Evolutionary conservation across 2,888 invertebrate genomes (phyloP).

Genomic region (Aphidius colemani): DNA sequence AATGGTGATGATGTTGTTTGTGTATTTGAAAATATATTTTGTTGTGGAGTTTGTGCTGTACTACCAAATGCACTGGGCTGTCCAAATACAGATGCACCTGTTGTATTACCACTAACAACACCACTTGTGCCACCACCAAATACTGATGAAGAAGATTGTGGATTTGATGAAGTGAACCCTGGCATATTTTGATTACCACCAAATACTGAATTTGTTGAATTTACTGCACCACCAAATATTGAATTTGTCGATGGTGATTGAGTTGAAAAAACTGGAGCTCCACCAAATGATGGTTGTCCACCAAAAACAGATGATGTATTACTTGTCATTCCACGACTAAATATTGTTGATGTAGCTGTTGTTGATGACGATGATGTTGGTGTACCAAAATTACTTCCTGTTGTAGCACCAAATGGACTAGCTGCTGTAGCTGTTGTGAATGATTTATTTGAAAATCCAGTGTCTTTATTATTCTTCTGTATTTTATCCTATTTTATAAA

Average conservation of each 20-base stretch:
- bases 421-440: not conserved
- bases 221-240: constrained; percentile 43
- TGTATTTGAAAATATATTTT: constrained; percentile 39
- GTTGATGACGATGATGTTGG: constrained; percentile 32
- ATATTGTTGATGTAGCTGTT: constrained; percentile 40
- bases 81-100: not conserved
- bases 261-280: constrained; percentile 40
- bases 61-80: not conserved
- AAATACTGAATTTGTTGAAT: constrained; percentile 41
- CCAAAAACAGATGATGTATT: constrained; percentile 44
- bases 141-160: not conserved
- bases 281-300: constrained; percentile 46
- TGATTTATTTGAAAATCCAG: not conserved
- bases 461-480: not conserved
- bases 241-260: constrained; percentile 35
- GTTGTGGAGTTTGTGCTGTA: constrained; percentile 3
- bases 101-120: constrained; percentile 1
- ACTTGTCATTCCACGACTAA: constrained; percentile 37
- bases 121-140: not conserved
- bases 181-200: constrained; percentile 35
- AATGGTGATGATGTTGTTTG: constrained; percentile 42
- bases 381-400: constrained; percentile 42
- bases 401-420: constrained; percentile 27
- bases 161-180: constrained; percentile 25
- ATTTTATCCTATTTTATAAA: not conserved